Base-by-base conservation (phyloP, 2,113 vertebrate species). In the Nesoenas mayeri region DNA sequence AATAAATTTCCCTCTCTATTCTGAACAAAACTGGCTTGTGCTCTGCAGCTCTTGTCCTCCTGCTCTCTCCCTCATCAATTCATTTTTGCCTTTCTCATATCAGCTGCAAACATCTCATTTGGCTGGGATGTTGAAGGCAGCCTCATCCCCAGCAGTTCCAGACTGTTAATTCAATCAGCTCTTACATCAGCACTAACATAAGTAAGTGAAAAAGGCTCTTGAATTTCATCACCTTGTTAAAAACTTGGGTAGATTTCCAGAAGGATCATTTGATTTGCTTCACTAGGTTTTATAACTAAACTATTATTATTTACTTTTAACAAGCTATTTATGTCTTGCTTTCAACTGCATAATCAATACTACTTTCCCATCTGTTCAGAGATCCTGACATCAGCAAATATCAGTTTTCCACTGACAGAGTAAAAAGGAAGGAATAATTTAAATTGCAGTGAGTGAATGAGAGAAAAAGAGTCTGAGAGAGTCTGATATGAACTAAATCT, bases 241-340 rank as follows among this genome's bases (percentile, higher is more conserved):
- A 95, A 95, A 69, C 44, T 62, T 2, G 0, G 70, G 53, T 83
- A 73, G 74, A 66, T 89, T 91, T 94, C 89, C 62, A 74, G 54
- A 44, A 89, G 19, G 66, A 82, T 95, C 81, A 82, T 92, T 95
- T 2, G 54, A 82, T 97, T 94, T 85, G 70, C 94, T 96, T 89
- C 91, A 69, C 73, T 85, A 36, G 74, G 54, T 85, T 92, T 96
- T 79, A 79, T 85, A 94, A 82, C 95, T 97, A 92, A 95, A 72
- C 73, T 57, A 94, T 91, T 96, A 92, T 95, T 93, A 97, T 95
- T 97, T 96, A 95, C 91, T 96, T 85, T 79, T 91, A 97, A 95
- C 93, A 95, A 95, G 91, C 89, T 95, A 87, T 95, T 96, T 95
- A 91, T 70, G 81, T 70, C 70, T 50, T 85, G 5, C 84, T 91